Base-by-base conservation (phyloP, 2,797 vertebrate genomes). In the Anguilla marmorata region DNA sequence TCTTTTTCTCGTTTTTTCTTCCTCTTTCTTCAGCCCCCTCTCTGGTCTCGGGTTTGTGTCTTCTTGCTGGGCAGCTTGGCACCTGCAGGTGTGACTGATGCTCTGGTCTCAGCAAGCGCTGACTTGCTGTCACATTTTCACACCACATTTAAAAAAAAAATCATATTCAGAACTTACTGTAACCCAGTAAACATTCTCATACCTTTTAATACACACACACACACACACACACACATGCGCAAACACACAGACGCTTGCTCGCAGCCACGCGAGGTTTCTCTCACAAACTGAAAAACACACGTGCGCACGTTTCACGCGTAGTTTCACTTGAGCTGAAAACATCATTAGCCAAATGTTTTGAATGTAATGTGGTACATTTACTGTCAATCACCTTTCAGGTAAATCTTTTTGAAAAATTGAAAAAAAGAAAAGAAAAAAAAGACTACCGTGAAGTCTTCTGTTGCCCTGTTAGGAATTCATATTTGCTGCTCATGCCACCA, bases 31-130 rank as follows among this genome's bases (percentile, higher is more conserved):
- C 45, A 11, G 19, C 45, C 4, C 79, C 21, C 45, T 82, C 45
- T 24, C 37, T n/a, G 45, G 79, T 82, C 79, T 82, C 41, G 79
- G 45, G 79, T 50, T 50, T 50, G 45, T 82, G 41, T 82, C 79
- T 82, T 82, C 41, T 24, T 50, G 79, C 79, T 82, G 79, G 79
- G 79, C 79, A 82, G 79, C 21, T 82, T 48, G 79, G 79, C 79
- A 82, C 41, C 79, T 82, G 74, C 74, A 79, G 74, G 74, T 79
- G 74, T 79, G 74, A 79, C 74, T 79, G 79, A 48, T 82, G 45
- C 79, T 82, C 45, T 50, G 79, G 79, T 82, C 79, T 82, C 79
- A 48, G 79, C 79, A 50, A 50, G 79, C 21, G 21, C 79, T 50
- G 45, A 19, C 79, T 48, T n/a, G 79, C 45, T 82, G 45, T 82